phyloP scores from a whole-genome alignment of 2,888 invertebrate species.

The Oxyteleia sp. region DNA sequence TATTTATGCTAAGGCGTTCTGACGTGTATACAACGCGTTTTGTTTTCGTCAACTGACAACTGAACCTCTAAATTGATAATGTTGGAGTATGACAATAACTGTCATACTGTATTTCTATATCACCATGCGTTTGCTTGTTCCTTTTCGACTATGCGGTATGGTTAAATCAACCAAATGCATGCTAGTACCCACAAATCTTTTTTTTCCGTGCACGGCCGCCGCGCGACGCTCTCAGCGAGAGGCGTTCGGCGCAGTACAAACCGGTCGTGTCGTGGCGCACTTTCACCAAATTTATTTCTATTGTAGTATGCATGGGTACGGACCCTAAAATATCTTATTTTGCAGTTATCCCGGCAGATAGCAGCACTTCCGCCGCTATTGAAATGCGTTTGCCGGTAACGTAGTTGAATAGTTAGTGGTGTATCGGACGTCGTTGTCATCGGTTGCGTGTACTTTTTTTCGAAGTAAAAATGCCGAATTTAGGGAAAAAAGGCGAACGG shows the following conservation, averaged over 20 bases:
- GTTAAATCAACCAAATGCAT: too few relatives aligned
- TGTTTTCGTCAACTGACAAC: too few relatives aligned
- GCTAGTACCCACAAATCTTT: too few relatives aligned
- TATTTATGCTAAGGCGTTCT: too few relatives aligned
- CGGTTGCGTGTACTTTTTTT: conserved; percentile 1
- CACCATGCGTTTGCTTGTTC: too few relatives aligned
- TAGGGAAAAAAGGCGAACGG: conserved; percentile 9
- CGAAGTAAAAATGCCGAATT: conserved; percentile 12
- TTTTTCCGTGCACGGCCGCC: too few relatives aligned
- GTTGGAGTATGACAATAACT: too few relatives aligned
- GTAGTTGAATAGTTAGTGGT: conserved; percentile 9
- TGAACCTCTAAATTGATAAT: too few relatives aligned
- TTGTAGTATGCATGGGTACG: conserved; percentile 1
- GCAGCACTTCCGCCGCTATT: conserved; percentile 7
- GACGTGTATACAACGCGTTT: too few relatives aligned
- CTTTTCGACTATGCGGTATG: too few relatives aligned
- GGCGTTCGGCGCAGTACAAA: conserved; percentile 2
- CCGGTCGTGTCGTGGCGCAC: not conserved
- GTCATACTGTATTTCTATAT: too few relatives aligned
- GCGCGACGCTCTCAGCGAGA: conserved; percentile 8
- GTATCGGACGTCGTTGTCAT: not conserved
- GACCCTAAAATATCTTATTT: not conserved
- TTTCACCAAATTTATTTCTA: conserved; percentile 1
- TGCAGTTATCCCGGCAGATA: not conserved
- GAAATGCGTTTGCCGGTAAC: conserved; percentile 18